Conservation (phyloP, 1,140 invertebrate species). For the Lordiphosa collinella region DNA sequence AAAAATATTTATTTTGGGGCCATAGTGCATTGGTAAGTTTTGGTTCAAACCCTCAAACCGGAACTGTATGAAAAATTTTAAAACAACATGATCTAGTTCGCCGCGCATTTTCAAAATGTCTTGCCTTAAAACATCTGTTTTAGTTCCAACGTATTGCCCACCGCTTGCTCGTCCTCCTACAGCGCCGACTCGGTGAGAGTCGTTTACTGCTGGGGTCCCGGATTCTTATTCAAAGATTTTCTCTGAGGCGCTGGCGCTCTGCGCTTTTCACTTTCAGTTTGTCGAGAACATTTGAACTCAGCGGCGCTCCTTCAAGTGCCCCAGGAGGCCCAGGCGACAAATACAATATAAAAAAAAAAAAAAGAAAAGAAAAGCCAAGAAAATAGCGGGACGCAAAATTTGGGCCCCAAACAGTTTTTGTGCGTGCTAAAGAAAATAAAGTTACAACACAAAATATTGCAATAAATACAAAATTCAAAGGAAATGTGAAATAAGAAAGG, state of each 20-base stretch:
- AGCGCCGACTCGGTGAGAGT: slow-evolving; percentile 50
- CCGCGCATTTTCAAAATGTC: background rate
- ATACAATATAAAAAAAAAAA: slow-evolving; percentile 12
- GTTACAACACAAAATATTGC: slow-evolving; percentile 30
- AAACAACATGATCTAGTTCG: too few species aligned
- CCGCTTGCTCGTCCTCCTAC: slow-evolving; percentile 47
- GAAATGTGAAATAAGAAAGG: slow-evolving; percentile 48
- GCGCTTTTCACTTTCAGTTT: slow-evolving; percentile 69
- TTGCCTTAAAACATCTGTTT: slow-evolving; percentile 34
- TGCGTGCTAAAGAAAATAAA: slow-evolving; percentile 18
- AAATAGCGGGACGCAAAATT: slow-evolving; percentile 8
- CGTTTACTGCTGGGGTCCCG: slow-evolving; percentile 39
- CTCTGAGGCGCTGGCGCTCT: slow-evolving; percentile 49
- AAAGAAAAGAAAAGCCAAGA: slow-evolving; percentile 12
- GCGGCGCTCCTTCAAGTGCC: slow-evolving; percentile 29
- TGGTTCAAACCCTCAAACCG: too few species aligned
- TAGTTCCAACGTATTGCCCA: slow-evolving; percentile 39
- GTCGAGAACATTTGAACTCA: slow-evolving; percentile 72
- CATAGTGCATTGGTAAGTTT: too few species aligned
- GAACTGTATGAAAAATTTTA: too few species aligned
- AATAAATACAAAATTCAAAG: slow-evolving; percentile 19
- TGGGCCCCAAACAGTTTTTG: slow-evolving; percentile 5
- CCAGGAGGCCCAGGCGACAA: slow-evolving; percentile 19
- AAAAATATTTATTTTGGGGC: too few species aligned
- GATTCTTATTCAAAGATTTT: slow-evolving; percentile 35